Conservation (phyloP, 2,888 invertebrate genomes). For the Ypsolopha sequella region DNA sequence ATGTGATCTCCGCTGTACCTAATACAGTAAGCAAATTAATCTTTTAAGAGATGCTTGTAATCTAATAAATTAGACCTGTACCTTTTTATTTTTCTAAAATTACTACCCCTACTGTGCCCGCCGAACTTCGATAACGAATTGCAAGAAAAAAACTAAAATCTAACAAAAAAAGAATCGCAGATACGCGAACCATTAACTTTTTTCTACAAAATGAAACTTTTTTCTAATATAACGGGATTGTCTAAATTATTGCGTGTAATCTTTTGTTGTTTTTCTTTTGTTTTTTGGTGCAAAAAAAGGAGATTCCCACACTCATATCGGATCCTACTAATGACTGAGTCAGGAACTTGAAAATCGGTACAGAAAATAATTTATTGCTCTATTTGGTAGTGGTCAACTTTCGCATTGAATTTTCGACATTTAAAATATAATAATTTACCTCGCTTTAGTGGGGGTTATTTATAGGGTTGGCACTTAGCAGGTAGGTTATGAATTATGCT, state of each 20-base stretch:
- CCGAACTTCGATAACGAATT: slow-evolving; percentile 42
- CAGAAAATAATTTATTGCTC: slow-evolving; percentile 13
- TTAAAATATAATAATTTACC: background rate
- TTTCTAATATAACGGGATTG: slow-evolving; percentile 52
- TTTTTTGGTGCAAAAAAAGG: slow-evolving; percentile 29
- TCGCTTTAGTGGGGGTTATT: no score
- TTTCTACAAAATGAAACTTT: slow-evolving; percentile 30
- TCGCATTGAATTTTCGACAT: background rate
- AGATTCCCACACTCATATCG: slow-evolving; percentile 45
- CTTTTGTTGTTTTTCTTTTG: slow-evolving; percentile 46
- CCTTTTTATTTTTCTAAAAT: slow-evolving; percentile 17
- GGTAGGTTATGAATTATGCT: no score
- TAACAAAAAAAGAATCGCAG: slow-evolving; percentile 50
- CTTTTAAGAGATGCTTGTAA: no score
- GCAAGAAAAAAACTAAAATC: slow-evolving; percentile 30
- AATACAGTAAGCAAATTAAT: no score
- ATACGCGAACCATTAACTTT: slow-evolving; percentile 57
- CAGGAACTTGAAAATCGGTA: background rate
- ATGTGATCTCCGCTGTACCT: no score
- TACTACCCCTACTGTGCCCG: slow-evolving; percentile 45
- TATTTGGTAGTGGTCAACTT: slow-evolving; percentile 4
- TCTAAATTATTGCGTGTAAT: slow-evolving; percentile 62
- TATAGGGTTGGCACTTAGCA: no score
- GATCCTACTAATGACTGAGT: background rate
- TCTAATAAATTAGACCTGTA: slow-evolving; percentile 7